Conservation (phyloP, 1,140 invertebrate species). For the Campodea augens region DNA sequence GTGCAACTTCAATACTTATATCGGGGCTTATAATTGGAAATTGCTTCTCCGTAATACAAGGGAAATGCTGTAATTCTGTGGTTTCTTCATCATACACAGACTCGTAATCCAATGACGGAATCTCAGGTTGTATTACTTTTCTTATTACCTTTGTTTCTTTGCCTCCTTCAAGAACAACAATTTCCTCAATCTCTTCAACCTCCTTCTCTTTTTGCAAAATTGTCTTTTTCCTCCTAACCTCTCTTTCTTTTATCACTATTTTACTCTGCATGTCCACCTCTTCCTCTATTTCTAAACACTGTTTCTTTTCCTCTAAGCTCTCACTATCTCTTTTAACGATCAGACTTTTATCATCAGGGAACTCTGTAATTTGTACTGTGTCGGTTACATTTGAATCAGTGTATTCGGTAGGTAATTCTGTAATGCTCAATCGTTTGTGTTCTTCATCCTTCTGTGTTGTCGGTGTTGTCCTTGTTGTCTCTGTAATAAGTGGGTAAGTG, state of each 20-base stretch:
- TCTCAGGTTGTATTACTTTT: conserved; percentile 19
- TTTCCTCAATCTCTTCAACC: conserved; percentile 21
- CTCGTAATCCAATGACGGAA: conserved; percentile 19
- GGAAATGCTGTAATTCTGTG: conserved; percentile 14
- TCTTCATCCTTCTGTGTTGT: too few species aligned
- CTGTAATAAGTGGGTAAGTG: too few species aligned
- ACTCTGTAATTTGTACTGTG: too few species aligned
- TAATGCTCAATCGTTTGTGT: too few species aligned
- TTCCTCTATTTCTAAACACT: conserved; percentile 18
- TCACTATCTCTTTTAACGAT: conserved; percentile 22
- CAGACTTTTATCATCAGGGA: too few species aligned
- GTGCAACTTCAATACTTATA: conserved; percentile 15
- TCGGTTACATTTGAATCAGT: too few species aligned
- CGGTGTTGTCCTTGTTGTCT: too few species aligned
- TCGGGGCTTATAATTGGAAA: conserved; percentile 16
- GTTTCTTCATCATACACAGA: conserved; percentile 22
- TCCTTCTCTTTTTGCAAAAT: conserved; percentile 10
- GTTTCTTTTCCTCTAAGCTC: conserved; percentile 23
- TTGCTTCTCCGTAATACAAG: conserved; percentile 10
- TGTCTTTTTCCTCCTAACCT: conserved; percentile 14
- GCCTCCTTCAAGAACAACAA: conserved; percentile 15
- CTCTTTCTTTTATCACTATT: conserved; percentile 16
- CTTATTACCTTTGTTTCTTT: conserved; percentile 16
- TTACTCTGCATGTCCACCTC: conserved; percentile 10
- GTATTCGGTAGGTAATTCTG: too few species aligned